phyloP scores from a whole-genome alignment of 2,113 vertebrate species.

The Syngnathoides biaculeatus region DNA sequence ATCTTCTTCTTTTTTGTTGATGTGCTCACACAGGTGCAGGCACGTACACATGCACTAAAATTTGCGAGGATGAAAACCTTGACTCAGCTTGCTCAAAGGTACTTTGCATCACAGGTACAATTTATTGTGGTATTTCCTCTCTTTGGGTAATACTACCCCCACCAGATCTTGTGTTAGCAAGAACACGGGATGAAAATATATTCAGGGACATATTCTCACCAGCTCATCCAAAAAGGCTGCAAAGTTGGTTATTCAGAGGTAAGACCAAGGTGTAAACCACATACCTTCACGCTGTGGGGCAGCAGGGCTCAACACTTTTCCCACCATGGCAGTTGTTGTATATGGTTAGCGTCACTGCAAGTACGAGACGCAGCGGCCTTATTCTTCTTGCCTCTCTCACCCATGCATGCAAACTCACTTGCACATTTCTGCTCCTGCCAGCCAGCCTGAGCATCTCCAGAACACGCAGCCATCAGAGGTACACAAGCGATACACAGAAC shows the following conservation, averaged over 20 bases:
- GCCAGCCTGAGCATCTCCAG: conserved; percentile 53
- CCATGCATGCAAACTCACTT: conserved; percentile 2
- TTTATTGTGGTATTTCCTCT: not conserved
- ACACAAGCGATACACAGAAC: not conserved
- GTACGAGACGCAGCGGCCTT: conserved; percentile 34
- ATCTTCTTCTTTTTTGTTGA: not conserved
- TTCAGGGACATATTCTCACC: not conserved
- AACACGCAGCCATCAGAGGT: not conserved
- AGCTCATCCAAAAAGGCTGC: not conserved
- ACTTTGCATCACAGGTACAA: not conserved
- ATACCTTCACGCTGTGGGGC: not conserved
- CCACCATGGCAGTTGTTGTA: not conserved
- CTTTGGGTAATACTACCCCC: not conserved
- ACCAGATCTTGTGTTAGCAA: not conserved
- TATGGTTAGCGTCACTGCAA: conserved; percentile 20
- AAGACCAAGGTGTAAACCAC: not conserved
- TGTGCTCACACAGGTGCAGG: not conserved
- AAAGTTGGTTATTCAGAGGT: not conserved
- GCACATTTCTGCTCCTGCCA: conserved; percentile 7
- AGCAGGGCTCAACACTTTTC: not conserved
- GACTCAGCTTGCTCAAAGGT: not conserved
- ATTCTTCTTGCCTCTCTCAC: conserved; percentile 33
- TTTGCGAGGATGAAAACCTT: not conserved
- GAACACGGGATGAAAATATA: not conserved
- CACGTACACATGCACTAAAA: conserved; percentile 3